phyloP scores from a whole-genome alignment of 1,140 invertebrate genomes.

The Drosophila ogumai region DNA sequence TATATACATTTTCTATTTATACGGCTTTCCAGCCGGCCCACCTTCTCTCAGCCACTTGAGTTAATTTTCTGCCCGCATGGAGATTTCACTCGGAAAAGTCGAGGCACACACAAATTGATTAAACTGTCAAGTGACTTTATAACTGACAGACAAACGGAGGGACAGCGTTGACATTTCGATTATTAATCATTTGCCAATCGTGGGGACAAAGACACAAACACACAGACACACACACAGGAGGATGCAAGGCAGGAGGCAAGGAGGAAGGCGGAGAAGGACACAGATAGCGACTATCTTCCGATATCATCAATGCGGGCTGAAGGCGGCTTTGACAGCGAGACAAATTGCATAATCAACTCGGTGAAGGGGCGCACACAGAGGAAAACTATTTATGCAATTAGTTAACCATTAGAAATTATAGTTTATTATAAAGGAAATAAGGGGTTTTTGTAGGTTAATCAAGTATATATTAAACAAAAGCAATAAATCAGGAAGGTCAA shows the following conservation, averaged over 20 bases:
- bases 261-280: conserved; percentile 9
- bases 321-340: conserved; percentile 54
- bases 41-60: conserved; percentile 21
- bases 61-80: conserved; percentile 44
- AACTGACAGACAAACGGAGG: conserved; percentile 62
- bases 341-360: conserved; percentile 55
- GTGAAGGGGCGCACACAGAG: conserved; percentile 6
- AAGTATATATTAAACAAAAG: not conserved
- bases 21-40: conserved; percentile 22
- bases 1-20: conserved; percentile 56
- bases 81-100: conserved; percentile 37
- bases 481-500: too few species aligned
- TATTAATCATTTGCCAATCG: conserved; percentile 73
- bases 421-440: not conserved
- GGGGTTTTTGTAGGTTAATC: too few species aligned
- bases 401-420: not conserved
- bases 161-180: conserved; percentile 75
- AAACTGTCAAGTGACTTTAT: conserved; percentile 82
- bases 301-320: conserved; percentile 64
- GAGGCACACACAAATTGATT: conserved; percentile 72
- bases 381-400: not conserved
- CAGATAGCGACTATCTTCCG: conserved; percentile 30
- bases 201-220: conserved; percentile 4
- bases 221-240: not conserved
- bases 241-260: not conserved